Conservation (phyloP, 1,140 invertebrate species). For the Drosophila arawakana region DNA sequence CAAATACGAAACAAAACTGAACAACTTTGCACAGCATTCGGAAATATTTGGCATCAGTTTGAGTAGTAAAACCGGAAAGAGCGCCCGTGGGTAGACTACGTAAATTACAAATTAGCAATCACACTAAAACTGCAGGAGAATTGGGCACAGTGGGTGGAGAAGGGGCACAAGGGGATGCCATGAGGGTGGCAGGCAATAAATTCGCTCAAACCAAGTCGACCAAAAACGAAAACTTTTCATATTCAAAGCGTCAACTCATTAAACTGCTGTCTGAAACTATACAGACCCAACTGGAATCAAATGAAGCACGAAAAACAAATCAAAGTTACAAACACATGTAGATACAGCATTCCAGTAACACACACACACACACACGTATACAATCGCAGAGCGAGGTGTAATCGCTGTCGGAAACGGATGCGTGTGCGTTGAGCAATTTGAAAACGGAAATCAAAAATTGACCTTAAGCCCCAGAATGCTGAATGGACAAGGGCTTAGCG, state of each 20-base stretch:
- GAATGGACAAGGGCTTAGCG: conserved; percentile 10
- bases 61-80: conserved; percentile 65
- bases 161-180: neutral
- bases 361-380: conserved; percentile 27
- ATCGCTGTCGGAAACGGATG: conserved; percentile 69
- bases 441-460: conserved; percentile 83
- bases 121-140: conserved; percentile 63
- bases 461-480: conserved; percentile 63
- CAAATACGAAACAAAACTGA: conserved; percentile 35
- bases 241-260: conserved; percentile 83
- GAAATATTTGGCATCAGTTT: conserved; percentile 43
- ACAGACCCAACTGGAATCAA: conserved; percentile 65
- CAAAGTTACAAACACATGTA: conserved; percentile 59
- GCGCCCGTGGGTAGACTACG: conserved; percentile 72
- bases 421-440: conserved; percentile 78
- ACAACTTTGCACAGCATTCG: conserved; percentile 34
- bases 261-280: conserved; percentile 72
- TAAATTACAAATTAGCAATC: conserved; percentile 84
- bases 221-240: conserved; percentile 72
- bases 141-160: neutral
- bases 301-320: conserved; percentile 82
- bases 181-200: conserved; percentile 51
- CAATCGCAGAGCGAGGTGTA: conserved; percentile 48
- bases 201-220: conserved; percentile 19
- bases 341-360: conserved; percentile 7